Evolutionary conservation across 2,888 invertebrate genomes (phyloP), one percentile per base, ranked within the genome.

Genomic region (Acronicta aceris): DNA sequence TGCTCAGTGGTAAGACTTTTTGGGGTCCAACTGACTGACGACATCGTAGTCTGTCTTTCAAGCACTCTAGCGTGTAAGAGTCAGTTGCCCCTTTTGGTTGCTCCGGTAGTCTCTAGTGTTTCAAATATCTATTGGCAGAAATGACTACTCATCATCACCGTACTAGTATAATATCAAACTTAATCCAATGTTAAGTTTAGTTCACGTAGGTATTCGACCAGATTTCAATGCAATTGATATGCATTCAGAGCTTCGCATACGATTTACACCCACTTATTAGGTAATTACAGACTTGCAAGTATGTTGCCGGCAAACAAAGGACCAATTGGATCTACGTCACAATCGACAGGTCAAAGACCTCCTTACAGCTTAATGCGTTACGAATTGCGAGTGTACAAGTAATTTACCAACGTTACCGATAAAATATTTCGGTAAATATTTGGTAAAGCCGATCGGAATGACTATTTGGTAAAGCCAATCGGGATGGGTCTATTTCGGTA

Each of bases 271-370:
- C 62, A 71, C 65, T 65, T 65, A 65, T 48, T 40, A 54, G 42
- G 55, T 72, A 71, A 77, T 79, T 76, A 80, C 66, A 68, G 62
- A 66, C 62, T 56, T 66, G 50, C 50, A 61, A 48, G 60, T 65
- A 67, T 69, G 48, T 52, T 55, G 13, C 47, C 49, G 46, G 17
- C 55, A 49, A 65, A 76, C 72, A 71, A 69, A 72, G 59, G 71
- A 17, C 49, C 27, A 59, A 25, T 65, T 67, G 55, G 53, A 60
- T 45, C 25, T 21, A 9, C 59, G 59, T 59, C 56, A 65, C 66
- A 71, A 72, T 63, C 49, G 47, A 33, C 36, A 16, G 69, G 69
- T 15, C 69, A 40, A 57, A 52, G 67, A 69, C 59, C 66, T 56
- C 42, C 13, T 45, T 55, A 62, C 61, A 52, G 56, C 41, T 45